Base-by-base conservation (phyloP, 2,797 vertebrate species). In the Falco cherrug region DNA sequence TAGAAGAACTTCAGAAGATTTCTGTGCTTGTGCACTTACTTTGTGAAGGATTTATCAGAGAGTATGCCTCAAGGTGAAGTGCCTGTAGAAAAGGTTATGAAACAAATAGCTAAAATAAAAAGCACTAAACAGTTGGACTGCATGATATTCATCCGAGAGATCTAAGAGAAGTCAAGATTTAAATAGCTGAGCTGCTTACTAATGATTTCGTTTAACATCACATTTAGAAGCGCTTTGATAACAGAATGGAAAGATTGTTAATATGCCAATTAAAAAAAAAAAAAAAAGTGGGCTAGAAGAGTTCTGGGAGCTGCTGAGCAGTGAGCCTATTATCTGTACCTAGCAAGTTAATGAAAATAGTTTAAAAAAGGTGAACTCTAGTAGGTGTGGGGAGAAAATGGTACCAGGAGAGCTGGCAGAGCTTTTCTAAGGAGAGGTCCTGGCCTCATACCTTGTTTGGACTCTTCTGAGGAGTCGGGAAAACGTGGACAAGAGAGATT, bases 131-230 rank as follows among this genome's bases (percentile, higher is more conserved):
- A 45, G 39, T 29, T 67, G 13, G 56, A 21, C n/a, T 63, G 53
- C 11, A 16, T 77, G 45, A 26, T 70, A n/a, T 12, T 74, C 1
- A 54, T 73, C 51, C 18, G 51, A 68, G 75, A 43, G 35, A 70
- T 84, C 39, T 39, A n/a, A 39, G 20, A 69, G 59, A 63, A 92
- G 54, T 76, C 50, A 61, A n/a, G 70, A 51, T 77, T 83, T 63
- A 70, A 89, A 59, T 41, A 85, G 68, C 68, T 74, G 78, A 87
- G 21, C 63, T 89, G 60, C 79, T 76, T 87, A 45, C 43, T 94
- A 53, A 56, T 67, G 43, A 10, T 20, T 82, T 33, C 61, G 18
- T 76, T 35, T 73, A 78, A 50, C 43, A 31, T 37, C 31, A 6
- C 21, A 25, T 71, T 81, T 65, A 81, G 76, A 64, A 68, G 45